Evolutionary conservation across 2,113 vertebrate species (phyloP).

Genomic region (Laticauda laticaudata): DNA sequence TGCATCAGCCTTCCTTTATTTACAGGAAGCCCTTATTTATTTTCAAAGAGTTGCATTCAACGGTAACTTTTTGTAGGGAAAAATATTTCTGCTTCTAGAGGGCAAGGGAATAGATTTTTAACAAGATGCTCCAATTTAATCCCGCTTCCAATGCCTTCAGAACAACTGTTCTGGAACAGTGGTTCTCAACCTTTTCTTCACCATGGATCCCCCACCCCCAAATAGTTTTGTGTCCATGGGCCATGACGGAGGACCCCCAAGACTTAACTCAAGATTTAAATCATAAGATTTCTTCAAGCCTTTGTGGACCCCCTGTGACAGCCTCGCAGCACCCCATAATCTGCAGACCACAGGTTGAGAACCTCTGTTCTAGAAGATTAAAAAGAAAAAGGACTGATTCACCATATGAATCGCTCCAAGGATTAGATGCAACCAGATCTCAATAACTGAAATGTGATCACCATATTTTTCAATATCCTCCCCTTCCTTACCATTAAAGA

Average conservation of each 20-base stretch:
- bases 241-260: not conserved
- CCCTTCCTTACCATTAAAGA: not conserved
- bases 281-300: not conserved
- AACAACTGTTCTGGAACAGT: not conserved
- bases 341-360: not conserved
- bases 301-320: not conserved
- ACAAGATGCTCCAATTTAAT: not conserved
- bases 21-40: not conserved
- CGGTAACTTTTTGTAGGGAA: not conserved
- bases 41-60: not conserved
- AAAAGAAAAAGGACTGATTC: not conserved
- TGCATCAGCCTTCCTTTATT: not conserved
- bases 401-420: not conserved
- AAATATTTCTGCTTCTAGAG: not conserved
- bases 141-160: not conserved
- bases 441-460: not conserved
- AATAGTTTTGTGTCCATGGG: not conserved
- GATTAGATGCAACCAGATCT: not conserved
- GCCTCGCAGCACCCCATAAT: not conserved
- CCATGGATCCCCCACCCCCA: not conserved
- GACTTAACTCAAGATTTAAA: not conserved
- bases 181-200: not conserved
- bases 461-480: not conserved
- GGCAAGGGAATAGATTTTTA: not conserved
- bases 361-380: not conserved